Evolutionary conservation across 1,140 invertebrate species (phyloP).

Genomic region (Zaprionus camerounensis): DNA sequence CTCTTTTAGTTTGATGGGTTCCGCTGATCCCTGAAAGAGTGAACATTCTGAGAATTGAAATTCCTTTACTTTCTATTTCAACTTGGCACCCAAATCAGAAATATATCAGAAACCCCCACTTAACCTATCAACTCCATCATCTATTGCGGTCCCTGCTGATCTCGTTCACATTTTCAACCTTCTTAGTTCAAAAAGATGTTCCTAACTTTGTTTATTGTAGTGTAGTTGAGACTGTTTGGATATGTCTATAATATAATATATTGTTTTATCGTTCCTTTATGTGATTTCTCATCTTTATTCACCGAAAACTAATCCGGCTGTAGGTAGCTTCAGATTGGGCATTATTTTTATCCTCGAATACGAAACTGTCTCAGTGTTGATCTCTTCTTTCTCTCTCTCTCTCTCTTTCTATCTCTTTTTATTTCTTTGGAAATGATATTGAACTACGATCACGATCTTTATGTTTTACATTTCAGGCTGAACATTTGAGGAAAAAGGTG

Average conservation of each 20-base stretch:
- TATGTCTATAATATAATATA: conserved; percentile 13
- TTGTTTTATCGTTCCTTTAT: conserved; percentile 14
- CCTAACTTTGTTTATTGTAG: conserved; percentile 14
- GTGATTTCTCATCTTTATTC: conserved; percentile 2
- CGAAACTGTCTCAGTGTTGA: conserved; percentile 32
- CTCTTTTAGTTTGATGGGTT: background rate
- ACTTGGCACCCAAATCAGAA: background rate
- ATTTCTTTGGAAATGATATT: background rate
- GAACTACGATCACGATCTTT: conserved; percentile 12
- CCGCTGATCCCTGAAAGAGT: no score
- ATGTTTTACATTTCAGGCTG: conserved; percentile 86
- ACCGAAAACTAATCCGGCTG: conserved; percentile 28
- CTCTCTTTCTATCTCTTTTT: background rate
- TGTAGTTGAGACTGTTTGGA: background rate
- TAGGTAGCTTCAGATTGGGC: conserved; percentile 30
- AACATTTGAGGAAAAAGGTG: conserved; percentile 93
- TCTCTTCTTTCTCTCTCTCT: background rate
- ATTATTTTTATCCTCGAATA: conserved; percentile 77
- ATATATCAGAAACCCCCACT: background rate
- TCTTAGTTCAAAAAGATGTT: background rate
- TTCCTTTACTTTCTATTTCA: background rate
- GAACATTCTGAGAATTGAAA: background rate
- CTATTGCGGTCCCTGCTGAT: conserved; percentile 20
- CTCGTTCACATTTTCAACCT: background rate
- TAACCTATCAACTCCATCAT: background rate